Evolutionary conservation across 2,113 vertebrate species (phyloP), one percentile per base, ranked within the genome.

Genomic region (Entomyzon cyanotis): DNA sequence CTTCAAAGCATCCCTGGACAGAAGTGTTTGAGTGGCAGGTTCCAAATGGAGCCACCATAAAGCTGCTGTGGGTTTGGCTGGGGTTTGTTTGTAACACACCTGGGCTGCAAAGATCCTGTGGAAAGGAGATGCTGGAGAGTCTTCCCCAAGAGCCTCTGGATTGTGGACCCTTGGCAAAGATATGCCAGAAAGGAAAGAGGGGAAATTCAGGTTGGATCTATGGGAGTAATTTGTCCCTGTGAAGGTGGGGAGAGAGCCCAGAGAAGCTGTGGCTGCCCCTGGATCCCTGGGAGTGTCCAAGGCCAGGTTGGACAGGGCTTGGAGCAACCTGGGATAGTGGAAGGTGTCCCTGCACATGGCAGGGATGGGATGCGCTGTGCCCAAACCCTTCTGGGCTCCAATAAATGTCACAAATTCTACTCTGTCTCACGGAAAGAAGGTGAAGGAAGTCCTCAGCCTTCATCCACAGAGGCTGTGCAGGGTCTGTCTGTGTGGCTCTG

Each of bases 31-130:
- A n/a, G 42, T 4, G 52, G 5, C 58, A 42, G 20, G 20, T 31
- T 59, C 67, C 63, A 22, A 5, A 1, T 0, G 15, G 37, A 56
- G 7, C 24, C 5, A 1, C 44, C 7, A 0, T 8, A 21, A 14
- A 62, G 70, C 78, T 53, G 10, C 3, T 5, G 20, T 47, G 67
- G 39, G 2, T 56, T 44, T 93, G 55, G 4, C 55, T 50, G 84
- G 31, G 3, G 3, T 50, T 87, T 31, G 0, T 60, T n/a, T 41
- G 22, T 30, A 4, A 16, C 17, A 53, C 9, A 1, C 41, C 46
- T 47, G 5, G 10, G 16, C 78, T 88, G 1, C 10, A 9, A 53
- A 46, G 67, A 15, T 17, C n/a, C 6, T 10, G 30, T 7, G 80
- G 9, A 44, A 47, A 73, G 59, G 47, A 68, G 27, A 10, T 5